phyloP scores from a whole-genome alignment of 2,113 vertebrate species.

The Mesitornis unicolor region DNA sequence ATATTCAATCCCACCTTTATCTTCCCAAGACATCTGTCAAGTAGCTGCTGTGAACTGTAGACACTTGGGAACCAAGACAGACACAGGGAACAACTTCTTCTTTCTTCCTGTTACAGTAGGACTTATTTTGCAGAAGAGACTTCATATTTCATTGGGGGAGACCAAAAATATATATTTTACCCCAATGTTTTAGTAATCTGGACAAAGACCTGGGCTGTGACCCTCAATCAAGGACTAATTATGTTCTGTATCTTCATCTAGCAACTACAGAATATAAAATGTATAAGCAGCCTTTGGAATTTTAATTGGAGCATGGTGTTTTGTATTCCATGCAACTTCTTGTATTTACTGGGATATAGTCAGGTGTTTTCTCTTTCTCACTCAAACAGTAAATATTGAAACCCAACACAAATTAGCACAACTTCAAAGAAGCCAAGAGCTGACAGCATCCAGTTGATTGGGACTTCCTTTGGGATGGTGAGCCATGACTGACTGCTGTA shows the following conservation, averaged over 20 bases:
- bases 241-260: background rate
- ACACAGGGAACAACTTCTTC: background rate
- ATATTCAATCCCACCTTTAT: background rate
- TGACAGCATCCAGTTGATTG: background rate
- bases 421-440: background rate
- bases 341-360: background rate
- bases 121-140: background rate
- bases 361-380: background rate
- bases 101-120: background rate
- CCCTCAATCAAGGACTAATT: background rate
- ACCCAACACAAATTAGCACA: background rate
- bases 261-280: background rate
- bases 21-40: background rate
- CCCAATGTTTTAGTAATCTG: accelerated
- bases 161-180: background rate
- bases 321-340: background rate
- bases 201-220: background rate
- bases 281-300: background rate
- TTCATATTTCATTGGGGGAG: background rate
- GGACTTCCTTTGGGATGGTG: background rate
- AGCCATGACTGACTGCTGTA: background rate
- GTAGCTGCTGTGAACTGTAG: background rate
- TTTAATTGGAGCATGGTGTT: background rate
- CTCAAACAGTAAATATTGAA: background rate
- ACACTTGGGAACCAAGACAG: background rate